These are phyloP conservation scores for Parotia lawesii DNA, from an alignment of 2,113 vertebrate species.

Conservation along the genomic window DNA sequence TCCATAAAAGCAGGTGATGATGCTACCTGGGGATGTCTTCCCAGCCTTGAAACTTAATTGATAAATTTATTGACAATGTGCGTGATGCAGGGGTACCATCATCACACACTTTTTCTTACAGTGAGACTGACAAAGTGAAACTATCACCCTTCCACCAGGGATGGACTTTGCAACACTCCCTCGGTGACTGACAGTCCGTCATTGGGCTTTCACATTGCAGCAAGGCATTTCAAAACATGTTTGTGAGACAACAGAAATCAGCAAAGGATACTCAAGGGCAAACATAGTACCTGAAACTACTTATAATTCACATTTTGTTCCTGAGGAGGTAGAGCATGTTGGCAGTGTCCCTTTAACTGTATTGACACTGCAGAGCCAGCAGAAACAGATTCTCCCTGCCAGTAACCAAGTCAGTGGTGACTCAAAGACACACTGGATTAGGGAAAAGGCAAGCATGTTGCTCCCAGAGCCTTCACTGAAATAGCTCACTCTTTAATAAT, in stretches of 20 bases:
- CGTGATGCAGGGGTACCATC: not conserved
- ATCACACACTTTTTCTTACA: not conserved
- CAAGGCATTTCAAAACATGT: not conserved
- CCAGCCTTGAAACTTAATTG: not conserved
- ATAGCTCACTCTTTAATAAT: not conserved
- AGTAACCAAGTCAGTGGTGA: not conserved
- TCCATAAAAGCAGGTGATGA: not conserved
- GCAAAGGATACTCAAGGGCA: constrained; percentile 26
- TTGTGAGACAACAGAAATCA: constrained; percentile 25
- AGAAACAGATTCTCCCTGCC: not conserved
- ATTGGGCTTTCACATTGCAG: not conserved
- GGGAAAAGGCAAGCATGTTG: rapidly evolving
- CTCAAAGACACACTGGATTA: not conserved
- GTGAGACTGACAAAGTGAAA: not conserved
- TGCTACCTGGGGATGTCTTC: not conserved
- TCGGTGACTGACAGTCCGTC: rapidly evolving
- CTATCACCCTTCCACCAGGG: not conserved
- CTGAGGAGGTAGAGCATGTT: not conserved
- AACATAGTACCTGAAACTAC: constrained; percentile 11
- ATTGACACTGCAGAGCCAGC: not conserved
- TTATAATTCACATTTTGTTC: constrained; percentile 46
- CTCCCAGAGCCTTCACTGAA: not conserved
- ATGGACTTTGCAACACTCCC: not conserved
- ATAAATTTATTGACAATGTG: not conserved
- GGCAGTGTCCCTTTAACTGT: constrained; percentile 6